Evolutionary conservation across 2,888 invertebrate species (phyloP).

Genomic region (Ormyrus pomaceus): DNA sequence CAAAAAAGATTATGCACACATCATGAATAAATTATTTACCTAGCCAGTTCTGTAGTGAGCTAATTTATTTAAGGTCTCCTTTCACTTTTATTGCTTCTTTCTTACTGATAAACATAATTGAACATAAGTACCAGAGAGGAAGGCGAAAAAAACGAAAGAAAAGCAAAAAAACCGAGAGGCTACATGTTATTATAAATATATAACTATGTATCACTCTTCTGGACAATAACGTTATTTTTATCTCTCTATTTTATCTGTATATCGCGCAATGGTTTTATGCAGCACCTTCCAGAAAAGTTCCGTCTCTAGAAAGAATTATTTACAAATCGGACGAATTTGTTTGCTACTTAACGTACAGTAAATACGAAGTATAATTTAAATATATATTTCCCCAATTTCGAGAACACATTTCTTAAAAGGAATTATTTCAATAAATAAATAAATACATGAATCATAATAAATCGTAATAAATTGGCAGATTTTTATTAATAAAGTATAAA

Average conservation of each 20-base stretch:
- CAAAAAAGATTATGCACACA: slow-evolving; percentile 52
- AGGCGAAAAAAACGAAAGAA: slow-evolving; percentile 12
- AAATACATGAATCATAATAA: slow-evolving; percentile 31
- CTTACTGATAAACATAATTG: slow-evolving; percentile 30
- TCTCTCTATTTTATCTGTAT: slow-evolving; percentile 55
- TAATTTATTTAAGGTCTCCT: slow-evolving; percentile 49
- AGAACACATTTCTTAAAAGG: slow-evolving; percentile 40
- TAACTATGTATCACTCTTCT: slow-evolving; percentile 10
- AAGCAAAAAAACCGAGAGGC: background rate
- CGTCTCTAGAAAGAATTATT: slow-evolving; percentile 31
- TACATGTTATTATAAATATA: slow-evolving; percentile 9
- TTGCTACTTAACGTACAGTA: background rate
- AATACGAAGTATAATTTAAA: slow-evolving; percentile 29
- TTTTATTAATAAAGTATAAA: slow-evolving; percentile 58
- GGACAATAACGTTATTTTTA: slow-evolving; percentile 56
- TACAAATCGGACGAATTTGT: slow-evolving; percentile 41
- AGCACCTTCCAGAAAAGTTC: slow-evolving; percentile 38
- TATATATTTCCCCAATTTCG: slow-evolving; percentile 23
- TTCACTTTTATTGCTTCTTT: slow-evolving; percentile 51
- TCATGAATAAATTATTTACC: slow-evolving; percentile 46
- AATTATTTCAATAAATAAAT: slow-evolving; percentile 42
- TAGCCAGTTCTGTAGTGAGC: slow-evolving; percentile 38
- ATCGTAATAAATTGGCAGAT: slow-evolving; percentile 50
- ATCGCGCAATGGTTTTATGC: slow-evolving; percentile 37
- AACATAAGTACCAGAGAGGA: slow-evolving; percentile 36